Percentiles rank a stretch among this genome's conserved stretches.
Conservation (phyloP, 2,888 invertebrate species). For the Calameuta filiformis region DNA sequence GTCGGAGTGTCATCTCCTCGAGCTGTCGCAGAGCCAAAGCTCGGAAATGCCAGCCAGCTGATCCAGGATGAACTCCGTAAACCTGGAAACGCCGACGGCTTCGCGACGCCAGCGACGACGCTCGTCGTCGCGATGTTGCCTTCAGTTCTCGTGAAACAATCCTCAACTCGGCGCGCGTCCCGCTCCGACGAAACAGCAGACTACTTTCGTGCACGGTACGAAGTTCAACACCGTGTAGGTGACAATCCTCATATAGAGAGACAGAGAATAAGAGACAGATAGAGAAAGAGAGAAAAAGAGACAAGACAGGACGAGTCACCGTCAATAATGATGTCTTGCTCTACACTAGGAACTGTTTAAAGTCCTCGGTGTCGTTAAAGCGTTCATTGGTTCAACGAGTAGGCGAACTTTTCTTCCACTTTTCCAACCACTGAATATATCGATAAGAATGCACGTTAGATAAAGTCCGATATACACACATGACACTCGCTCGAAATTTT, state of each 20-base stretch:
- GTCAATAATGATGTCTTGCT: not conserved
- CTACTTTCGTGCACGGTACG: not conserved
- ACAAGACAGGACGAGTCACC: not conserved
- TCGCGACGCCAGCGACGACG: constrained; percentile 27
- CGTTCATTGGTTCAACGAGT: not conserved
- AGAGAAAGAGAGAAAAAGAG: not conserved
- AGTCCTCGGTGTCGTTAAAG: not conserved
- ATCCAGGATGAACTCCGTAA: constrained; percentile 55
- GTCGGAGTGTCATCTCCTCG: constrained; percentile 77
- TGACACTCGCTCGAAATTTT: not conserved
- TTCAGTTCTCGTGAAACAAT: constrained; percentile 17
- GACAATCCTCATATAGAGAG: not conserved
- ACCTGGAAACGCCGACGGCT: constrained; percentile 35
- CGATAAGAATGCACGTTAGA: not conserved
- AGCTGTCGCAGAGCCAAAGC: constrained; percentile 68
- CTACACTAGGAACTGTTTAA: not conserved
- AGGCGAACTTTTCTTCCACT: not conserved
- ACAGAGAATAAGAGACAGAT: not conserved
- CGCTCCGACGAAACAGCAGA: constrained; percentile 10
- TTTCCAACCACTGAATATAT: not conserved
- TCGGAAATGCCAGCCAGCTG: constrained; percentile 60
- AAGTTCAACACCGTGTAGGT: not conserved
- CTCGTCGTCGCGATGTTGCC: constrained; percentile 33
- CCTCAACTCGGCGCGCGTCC: not conserved
- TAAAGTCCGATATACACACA: not conserved